Percentiles rank a stretch among this genome's conserved stretches.
Conservation (phyloP, 2,113 vertebrate genomes). For the Sinocyclocheilus anophthalmus region DNA sequence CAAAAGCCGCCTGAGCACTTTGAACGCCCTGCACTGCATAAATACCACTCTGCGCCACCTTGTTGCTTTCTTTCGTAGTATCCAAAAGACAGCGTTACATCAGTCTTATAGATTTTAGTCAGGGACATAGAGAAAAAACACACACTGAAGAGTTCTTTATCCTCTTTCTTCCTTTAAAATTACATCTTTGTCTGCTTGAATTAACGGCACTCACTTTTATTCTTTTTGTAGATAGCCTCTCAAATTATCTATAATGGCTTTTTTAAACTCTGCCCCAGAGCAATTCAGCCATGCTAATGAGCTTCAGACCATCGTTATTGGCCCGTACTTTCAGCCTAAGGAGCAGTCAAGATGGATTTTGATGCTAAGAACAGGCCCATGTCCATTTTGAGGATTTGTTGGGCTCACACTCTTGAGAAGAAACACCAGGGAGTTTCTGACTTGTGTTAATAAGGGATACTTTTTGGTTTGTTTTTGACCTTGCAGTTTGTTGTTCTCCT, state of each 20-base stretch:
- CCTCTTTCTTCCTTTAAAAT: background rate
- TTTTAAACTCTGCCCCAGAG: slow-evolving; percentile 78
- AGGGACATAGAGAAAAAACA: background rate
- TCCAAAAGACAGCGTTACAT: slow-evolving; percentile 5
- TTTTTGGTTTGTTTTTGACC: background rate
- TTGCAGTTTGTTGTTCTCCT: background rate
- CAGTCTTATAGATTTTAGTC: slow-evolving; percentile 2
- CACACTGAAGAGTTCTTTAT: background rate
- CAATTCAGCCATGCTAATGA: slow-evolving; percentile 85
- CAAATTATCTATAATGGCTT: slow-evolving; percentile 97
- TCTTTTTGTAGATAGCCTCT: slow-evolving; percentile 76
- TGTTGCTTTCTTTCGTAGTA: background rate
- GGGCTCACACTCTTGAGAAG: slow-evolving; percentile 14
- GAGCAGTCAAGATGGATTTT: background rate
- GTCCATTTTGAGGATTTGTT: slow-evolving; percentile 47
- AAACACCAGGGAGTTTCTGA: background rate
- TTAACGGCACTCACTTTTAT: slow-evolving; percentile 54
- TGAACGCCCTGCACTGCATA: slow-evolving; percentile 15
- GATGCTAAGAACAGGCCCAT: slow-evolving; percentile 15
- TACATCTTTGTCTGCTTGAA: slow-evolving; percentile 34
- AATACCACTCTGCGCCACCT: slow-evolving; percentile 28
- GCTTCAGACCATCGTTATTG: slow-evolving; percentile 84
- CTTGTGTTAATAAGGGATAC: background rate
- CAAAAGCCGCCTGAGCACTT: slow-evolving; percentile 14
- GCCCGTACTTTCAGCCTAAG: slow-evolving; percentile 48